These are phyloP conservation scores for Tretioscincus oriximinensis DNA, from an alignment of 2,113 vertebrate species.

Conservation along the genomic window DNA sequence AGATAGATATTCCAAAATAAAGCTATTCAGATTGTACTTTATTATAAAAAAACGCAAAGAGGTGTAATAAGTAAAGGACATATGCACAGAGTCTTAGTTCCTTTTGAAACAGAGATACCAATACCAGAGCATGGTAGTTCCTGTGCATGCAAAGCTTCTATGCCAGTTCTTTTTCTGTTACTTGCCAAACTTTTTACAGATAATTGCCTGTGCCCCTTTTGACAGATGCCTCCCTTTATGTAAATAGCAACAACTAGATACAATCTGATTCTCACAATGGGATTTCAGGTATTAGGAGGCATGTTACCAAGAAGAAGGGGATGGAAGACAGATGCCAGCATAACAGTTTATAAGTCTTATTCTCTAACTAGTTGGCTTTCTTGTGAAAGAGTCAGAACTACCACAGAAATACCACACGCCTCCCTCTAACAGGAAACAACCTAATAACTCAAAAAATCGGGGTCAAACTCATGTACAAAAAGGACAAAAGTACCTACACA, in stretches of 20 bases:
- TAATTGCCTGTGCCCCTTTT: not conserved
- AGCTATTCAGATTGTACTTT: too few species aligned
- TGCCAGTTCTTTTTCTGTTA: not conserved
- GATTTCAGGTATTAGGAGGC: not conserved
- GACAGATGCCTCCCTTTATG: slow-evolving; percentile 3
- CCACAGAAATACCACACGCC: too few species aligned
- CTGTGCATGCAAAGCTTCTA: not conserved
- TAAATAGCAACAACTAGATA: slow-evolving; percentile 1
- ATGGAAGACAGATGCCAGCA: not conserved
- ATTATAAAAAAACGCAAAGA: too few species aligned
- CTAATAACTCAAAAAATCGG: too few species aligned
- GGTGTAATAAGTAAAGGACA: too few species aligned
- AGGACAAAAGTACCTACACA: too few species aligned
- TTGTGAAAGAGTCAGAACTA: too few species aligned
- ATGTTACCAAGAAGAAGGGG: not conserved
- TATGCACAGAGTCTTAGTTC: not conserved
- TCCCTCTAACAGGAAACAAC: too few species aligned
- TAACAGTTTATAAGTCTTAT: not conserved
- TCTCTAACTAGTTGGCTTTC: not conserved
- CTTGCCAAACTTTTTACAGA: not conserved
- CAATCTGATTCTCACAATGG: not conserved
- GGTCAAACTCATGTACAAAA: too few species aligned
- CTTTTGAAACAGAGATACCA: not conserved
- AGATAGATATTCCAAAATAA: too few species aligned
- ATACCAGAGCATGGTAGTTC: not conserved